Evolutionary conservation across 1,140 invertebrate species (phyloP).

Genomic region (Uloborus diversus): DNA sequence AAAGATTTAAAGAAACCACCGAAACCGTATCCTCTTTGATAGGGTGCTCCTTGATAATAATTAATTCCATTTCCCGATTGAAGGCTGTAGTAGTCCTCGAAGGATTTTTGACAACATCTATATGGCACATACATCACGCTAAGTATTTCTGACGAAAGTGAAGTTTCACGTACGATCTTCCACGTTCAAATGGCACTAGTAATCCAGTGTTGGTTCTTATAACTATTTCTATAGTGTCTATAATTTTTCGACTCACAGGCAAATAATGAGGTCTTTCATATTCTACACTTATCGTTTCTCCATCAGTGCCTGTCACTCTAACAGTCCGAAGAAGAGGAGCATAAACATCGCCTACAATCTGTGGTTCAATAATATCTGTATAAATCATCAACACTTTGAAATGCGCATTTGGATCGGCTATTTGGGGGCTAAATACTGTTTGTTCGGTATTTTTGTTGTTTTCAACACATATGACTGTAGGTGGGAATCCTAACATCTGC

Average conservation of each 20-base stretch:
- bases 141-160: neutral
- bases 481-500: neutral
- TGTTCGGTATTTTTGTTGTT: neutral
- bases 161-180: neutral
- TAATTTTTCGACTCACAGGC: neutral
- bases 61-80: neutral
- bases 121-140: neutral
- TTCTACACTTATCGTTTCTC: neutral
- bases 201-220: neutral
- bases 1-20: neutral
- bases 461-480: neutral
- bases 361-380: neutral
- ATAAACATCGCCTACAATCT: neutral
- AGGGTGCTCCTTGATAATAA: neutral
- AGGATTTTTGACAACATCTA: neutral
- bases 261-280: slow-evolving; percentile 2
- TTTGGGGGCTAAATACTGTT: neutral
- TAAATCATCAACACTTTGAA: neutral
- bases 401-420: neutral
- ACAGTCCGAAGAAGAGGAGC: neutral
- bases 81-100: neutral
- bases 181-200: neutral
- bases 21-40: neutral
- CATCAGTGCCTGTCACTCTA: neutral
- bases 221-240: neutral